These are phyloP conservation scores for Glossophaga mutica DNA, from an alignment of 2,797 vertebrate species.

Conservation along the genomic window DNA sequence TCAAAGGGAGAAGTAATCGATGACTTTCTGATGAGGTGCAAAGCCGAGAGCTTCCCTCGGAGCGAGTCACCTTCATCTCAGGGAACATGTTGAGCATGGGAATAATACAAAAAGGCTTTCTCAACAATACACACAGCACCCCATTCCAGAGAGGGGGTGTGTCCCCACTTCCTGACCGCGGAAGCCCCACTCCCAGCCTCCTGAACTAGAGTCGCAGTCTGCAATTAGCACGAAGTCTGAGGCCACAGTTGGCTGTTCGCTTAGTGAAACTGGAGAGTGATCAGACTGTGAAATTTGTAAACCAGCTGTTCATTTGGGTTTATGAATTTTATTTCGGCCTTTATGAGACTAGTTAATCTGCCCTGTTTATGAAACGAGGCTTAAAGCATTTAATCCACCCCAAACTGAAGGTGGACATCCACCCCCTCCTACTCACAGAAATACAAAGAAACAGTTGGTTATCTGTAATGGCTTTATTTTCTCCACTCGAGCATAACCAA, in stretches of 20 bases:
- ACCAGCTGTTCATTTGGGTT: constrained; percentile 36
- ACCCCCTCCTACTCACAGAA: neutral
- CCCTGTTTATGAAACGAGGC: neutral
- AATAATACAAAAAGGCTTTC: neutral
- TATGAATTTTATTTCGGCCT: constrained; percentile 10
- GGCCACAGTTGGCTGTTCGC: neutral
- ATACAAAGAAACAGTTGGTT: constrained; percentile 12
- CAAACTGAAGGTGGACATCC: neutral
- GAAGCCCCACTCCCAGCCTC: rapidly evolving
- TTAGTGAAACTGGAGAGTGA: neutral
- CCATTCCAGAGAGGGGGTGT: neutral
- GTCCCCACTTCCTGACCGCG: neutral
- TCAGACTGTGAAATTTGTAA: neutral
- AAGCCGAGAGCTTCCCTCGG: neutral
- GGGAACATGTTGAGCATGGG: neutral
- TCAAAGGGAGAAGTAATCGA: neutral
- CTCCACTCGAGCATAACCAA: constrained; percentile 36
- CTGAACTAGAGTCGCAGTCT: neutral
- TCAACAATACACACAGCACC: neutral
- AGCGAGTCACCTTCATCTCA: rapidly evolving
- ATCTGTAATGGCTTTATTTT: constrained; percentile 39
- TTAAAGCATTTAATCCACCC: neutral
- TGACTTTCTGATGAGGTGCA: neutral
- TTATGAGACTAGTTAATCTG: constrained; percentile 24
- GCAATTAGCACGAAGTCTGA: neutral